Evolutionary conservation across 2,888 invertebrate species (phyloP), one percentile per base, ranked within the genome.

Genomic region (Hipparchia sbordonii): DNA sequence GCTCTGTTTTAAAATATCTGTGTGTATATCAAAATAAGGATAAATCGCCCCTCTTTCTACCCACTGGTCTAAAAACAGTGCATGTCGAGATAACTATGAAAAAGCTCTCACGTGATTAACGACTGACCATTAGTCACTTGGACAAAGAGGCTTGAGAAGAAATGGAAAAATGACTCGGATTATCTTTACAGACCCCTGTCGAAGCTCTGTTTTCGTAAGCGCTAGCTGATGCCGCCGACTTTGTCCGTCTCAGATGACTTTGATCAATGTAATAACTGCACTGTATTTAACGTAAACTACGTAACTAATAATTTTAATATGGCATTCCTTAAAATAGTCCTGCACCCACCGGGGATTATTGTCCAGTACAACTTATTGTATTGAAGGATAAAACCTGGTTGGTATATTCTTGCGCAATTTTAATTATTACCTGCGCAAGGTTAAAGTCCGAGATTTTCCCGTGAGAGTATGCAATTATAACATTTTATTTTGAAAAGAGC

Each of bases 101-200:
- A 77, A 80, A 75, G 72, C 72, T 71, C 73, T 74, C 70, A 56
- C 67, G 73, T 81, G 82, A 84, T 81, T 82, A 82, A 84, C 80
- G 81, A 80, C 78, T 73, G 62, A 72, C 74, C 80, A 82, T 85
- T 81, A 81, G 79, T 82, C 79, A 80, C 79, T 77, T 75, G 76
- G 79, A 81, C 80, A 79, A 79, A 79, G 80, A 74, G 80, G 77
- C 79, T 79, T 72, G 78, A 70, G 78, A 78, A 78, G 76, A 76
- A 77, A 78, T 76, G 76, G 79, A 78, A 76, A 80, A 79, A 76
- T 78, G 77, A 79, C 75, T 73, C 45, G 72, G 72, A 76, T 76
- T 75, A 79, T 78, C 78, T 80, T 76, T 75, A 73, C 62, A 74
- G 67, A 74, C 69, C 76, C 78, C 74, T 76, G 75, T 67, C 73